Conservation (phyloP, 1,140 invertebrate genomes). For the Bombus sylvicola region DNA sequence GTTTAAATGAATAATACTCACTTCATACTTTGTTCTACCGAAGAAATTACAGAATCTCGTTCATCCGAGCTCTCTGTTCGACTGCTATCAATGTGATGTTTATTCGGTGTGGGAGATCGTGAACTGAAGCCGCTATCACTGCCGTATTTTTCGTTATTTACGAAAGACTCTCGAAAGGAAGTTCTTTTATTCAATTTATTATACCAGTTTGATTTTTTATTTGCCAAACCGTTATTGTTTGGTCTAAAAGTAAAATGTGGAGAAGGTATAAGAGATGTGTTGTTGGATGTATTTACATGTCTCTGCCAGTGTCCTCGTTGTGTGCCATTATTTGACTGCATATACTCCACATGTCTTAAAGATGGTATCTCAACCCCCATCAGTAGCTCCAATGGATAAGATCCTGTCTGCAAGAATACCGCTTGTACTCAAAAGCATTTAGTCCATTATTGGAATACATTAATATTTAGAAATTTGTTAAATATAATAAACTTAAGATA, state of each 20-base stretch:
- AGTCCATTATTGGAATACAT: not conserved
- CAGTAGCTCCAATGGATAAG: constrained; percentile 74
- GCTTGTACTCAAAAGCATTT: constrained; percentile 30
- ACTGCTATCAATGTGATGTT: constrained; percentile 74
- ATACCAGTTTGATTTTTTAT: constrained; percentile 75
- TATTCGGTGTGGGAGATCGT: constrained; percentile 78
- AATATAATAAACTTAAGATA: not conserved
- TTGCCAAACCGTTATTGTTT: constrained; percentile 67
- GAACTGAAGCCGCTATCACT: constrained; percentile 79
- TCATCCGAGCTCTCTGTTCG: constrained; percentile 80
- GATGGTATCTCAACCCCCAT: constrained; percentile 76
- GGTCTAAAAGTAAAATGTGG: constrained; percentile 71
- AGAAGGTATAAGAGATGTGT: constrained; percentile 63
- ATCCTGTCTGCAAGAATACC: constrained; percentile 71
- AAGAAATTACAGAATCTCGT: constrained; percentile 77
- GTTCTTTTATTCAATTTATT: constrained; percentile 74
- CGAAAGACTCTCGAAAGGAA: constrained; percentile 64
- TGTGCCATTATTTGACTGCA: constrained; percentile 65
- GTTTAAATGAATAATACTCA: constrained; percentile 51
- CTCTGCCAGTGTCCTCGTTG: constrained; percentile 70
- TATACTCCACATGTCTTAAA: constrained; percentile 68
- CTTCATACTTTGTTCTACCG: constrained; percentile 74
- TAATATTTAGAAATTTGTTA: not conserved
- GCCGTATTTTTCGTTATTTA: constrained; percentile 72
- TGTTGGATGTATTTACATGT: constrained; percentile 63